Percentiles rank a stretch among this genome's conserved stretches.
Evolutionary conservation across 2,888 invertebrate genomes (phyloP).

Genomic region (Sisyra terminalis): DNA sequence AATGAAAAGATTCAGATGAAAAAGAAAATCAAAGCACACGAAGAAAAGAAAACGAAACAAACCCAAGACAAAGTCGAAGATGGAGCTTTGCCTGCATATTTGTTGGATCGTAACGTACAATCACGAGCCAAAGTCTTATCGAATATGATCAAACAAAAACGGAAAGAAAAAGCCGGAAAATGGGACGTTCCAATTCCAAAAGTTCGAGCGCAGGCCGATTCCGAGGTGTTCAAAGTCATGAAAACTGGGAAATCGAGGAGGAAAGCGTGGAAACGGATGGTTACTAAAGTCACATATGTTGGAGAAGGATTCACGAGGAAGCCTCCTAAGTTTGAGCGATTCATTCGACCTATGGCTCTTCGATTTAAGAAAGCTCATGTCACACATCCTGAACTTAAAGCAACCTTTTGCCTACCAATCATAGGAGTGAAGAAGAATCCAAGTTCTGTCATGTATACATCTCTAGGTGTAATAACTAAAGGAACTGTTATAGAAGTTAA

Average conservation of each 20-base stretch:
- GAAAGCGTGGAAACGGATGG: slow-evolving; percentile 99
- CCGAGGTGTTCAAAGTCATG: slow-evolving; percentile 90
- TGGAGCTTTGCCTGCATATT: slow-evolving; percentile 88
- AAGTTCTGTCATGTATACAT: slow-evolving; percentile 92
- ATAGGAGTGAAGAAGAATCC: slow-evolving; percentile 99
- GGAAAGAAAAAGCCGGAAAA: slow-evolving; percentile 98
- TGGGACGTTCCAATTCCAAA: slow-evolving; percentile 99
- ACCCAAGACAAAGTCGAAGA: slow-evolving; percentile 67
- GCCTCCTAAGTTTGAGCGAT: slow-evolving; percentile 97
- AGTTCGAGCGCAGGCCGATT: slow-evolving; percentile 90
- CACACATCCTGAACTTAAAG: slow-evolving; percentile 96
- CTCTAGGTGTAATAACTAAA: slow-evolving; percentile 95
- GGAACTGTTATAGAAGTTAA: slow-evolving; percentile 97
- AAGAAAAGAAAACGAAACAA: slow-evolving; percentile 81
- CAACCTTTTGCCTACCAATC: slow-evolving; percentile 92
- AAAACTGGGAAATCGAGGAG: slow-evolving; percentile 82
- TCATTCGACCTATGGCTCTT: slow-evolving; percentile 94
- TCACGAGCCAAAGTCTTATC: slow-evolving; percentile 89
- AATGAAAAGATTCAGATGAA: slow-evolving; percentile 99
- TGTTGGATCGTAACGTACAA: slow-evolving; percentile 93
- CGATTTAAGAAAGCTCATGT: slow-evolving; percentile 97
- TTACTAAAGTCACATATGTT: slow-evolving; percentile 95
- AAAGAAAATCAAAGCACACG: slow-evolving; percentile 94
- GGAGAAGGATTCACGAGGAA: slow-evolving; percentile 97
- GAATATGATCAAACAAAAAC: slow-evolving; percentile 98